A percentile compares a stretch with the other conserved stretches of the same genome.
phyloP scores from a whole-genome alignment of 2,888 invertebrate species.

The Rhingia campestris region DNA sequence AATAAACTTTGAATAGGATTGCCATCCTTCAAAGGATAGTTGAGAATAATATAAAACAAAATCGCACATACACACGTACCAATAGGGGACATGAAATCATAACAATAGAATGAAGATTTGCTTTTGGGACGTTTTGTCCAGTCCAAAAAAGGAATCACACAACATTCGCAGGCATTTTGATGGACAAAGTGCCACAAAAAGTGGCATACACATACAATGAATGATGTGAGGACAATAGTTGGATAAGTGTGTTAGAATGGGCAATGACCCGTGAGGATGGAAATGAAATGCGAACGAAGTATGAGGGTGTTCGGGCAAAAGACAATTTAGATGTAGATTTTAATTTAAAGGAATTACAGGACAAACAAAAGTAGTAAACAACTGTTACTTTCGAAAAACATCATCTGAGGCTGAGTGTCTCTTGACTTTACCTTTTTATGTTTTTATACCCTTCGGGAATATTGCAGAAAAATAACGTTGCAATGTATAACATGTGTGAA shows the following conservation, averaged over 20 bases:
- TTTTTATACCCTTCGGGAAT: no score
- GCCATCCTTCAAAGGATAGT: constrained; percentile 31
- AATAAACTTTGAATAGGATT: constrained; percentile 13
- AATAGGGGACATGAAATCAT: constrained; percentile 17
- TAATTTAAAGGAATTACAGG: no score
- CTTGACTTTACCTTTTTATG: no score
- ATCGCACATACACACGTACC: constrained; percentile 1
- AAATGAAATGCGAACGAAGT: no score
- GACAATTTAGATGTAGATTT: no score
- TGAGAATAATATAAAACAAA: neutral
- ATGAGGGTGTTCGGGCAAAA: no score
- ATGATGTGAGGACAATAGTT: constrained; percentile 2
- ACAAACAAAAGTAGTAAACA: no score
- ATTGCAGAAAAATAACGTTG: no score
- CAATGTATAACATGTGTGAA: no score
- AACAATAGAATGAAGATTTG: constrained; percentile 16
- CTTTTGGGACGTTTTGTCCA: neutral
- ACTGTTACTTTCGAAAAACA: no score
- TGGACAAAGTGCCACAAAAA: neutral
- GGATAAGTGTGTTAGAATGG: neutral
- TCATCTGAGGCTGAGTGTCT: no score
- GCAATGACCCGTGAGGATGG: no score
- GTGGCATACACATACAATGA: neutral
- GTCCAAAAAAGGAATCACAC: neutral
- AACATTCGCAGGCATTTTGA: constrained; percentile 6